phyloP scores from a whole-genome alignment of 2,113 vertebrate species.

The Nymphicus hollandicus region DNA sequence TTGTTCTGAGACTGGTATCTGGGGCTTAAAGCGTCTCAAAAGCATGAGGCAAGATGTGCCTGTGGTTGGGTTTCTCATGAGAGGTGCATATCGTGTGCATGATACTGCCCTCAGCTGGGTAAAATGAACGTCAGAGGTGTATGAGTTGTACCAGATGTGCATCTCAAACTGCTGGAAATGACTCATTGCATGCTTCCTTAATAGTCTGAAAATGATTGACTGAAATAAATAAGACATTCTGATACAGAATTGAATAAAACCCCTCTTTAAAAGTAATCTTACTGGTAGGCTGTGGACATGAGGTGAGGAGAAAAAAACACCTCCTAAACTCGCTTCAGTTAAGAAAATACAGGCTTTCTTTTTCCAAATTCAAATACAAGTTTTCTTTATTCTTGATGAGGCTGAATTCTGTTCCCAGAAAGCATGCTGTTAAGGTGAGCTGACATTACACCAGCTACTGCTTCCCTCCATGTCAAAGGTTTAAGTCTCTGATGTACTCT shows the following conservation, averaged over 20 bases:
- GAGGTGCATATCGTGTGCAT: neutral
- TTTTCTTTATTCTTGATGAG: neutral
- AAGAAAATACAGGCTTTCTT: neutral
- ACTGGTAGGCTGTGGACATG: neutral
- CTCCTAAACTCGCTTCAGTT: neutral
- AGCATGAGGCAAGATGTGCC: neutral
- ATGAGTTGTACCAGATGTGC: neutral
- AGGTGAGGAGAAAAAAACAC: neutral
- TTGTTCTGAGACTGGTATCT: neutral
- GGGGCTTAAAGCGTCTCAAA: neutral
- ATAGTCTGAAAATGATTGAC: neutral
- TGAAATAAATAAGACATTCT: neutral
- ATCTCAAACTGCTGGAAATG: neutral
- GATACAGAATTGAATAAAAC: neutral
- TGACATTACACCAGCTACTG: neutral
- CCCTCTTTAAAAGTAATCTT: neutral
- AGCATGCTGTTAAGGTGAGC: neutral
- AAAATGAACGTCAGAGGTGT: neutral
- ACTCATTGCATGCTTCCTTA: neutral
- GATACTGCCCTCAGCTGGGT: neutral
- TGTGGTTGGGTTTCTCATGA: neutral
- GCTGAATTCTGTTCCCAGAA: neutral
- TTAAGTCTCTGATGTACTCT: neutral
- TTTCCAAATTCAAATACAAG: neutral
- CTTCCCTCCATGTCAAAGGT: neutral